phyloP scores from a whole-genome alignment of 2,797 vertebrate genomes.

The Muraenolepis orangiensis region DNA sequence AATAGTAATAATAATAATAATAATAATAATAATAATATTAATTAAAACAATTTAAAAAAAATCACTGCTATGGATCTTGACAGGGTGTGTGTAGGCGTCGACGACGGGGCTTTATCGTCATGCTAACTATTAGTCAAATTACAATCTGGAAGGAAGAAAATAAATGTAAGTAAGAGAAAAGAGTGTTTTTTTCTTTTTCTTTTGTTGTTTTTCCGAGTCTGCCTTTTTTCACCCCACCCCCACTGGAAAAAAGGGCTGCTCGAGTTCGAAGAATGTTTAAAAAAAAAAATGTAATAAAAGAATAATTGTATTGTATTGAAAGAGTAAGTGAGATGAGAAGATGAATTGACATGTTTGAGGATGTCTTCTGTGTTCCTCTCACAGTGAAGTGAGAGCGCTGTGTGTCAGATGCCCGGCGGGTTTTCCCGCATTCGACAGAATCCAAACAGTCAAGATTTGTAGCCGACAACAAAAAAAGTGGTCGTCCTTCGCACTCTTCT shows the following conservation, averaged over 20 bases:
- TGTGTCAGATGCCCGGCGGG: neutral
- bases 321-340: constrained; percentile 63
- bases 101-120: constrained; percentile 51
- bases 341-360: constrained; percentile 60
- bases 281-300: constrained; percentile 21
- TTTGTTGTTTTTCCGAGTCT: constrained; percentile 55
- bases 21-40: constrained; percentile 36
- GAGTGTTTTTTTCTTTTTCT: constrained; percentile 48
- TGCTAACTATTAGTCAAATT: constrained; percentile 39
- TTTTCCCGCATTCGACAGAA: neutral
- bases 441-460: neutral
- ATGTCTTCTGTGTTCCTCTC: constrained; percentile 65
- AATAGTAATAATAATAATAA: constrained; percentile 21
- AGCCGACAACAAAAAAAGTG: neutral
- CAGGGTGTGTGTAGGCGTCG: constrained; percentile 58
- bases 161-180: too few species aligned
- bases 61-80: constrained; percentile 35
- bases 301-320: constrained; percentile 55
- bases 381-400: constrained; percentile 39
- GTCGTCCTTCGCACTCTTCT: neutral
- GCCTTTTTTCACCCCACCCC: constrained; percentile 61
- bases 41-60: constrained; percentile 21
- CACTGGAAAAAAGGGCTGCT: constrained; percentile 66
- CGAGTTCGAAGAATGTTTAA: constrained; percentile 73
- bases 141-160: constrained; percentile 16